Evolutionary conservation across 2,797 vertebrate genomes (phyloP), one percentile per base, ranked within the genome.

Genomic region (Psittacula derbiana): DNA sequence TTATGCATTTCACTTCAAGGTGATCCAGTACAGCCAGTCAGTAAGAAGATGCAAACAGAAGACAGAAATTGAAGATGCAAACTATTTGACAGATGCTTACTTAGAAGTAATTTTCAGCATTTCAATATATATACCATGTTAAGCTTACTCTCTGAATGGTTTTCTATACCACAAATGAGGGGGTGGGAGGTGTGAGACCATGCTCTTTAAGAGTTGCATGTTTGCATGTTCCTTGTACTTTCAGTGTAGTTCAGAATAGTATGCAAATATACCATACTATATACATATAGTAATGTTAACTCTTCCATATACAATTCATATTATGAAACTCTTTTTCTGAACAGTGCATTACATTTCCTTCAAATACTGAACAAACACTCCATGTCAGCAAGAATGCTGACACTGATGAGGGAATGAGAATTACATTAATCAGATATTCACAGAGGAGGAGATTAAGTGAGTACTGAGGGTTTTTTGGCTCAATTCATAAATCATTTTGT

Each of bases 381-480:
- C 16, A 62, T 66, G 76, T 90, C 50, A 62, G 55, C 55, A 57
- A 57, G 21, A 57, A 33, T 58, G 52, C 40, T 80, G 60, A 73
- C 40, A 61, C 9, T 65, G 25, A 76, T 47, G 13, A 75, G 44
- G 67, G 24, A 86, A 90, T 57, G 30, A 80, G 21, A 91, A 78
- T 69, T 71, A 74, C 0, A 1, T 40, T 46, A 30, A 83, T 88
- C n/a, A 90, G 33, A 71, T 41, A 79, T 25, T 70, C 40, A 74
- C 0, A 65, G 30, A 84, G 0, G 0, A 64, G 10, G 25, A 67
- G 21, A 80, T 40, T 80, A 61, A 61, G 20, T 16, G 27, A 90
- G 31, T 43, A 86, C 20, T n/a, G 25, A 46, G 23, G 1, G 4
- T 11, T 46, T 80, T 57, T 46, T 8, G 25, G 19, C 4, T 82